A percentile compares a stretch with the other conserved stretches of the same genome.
These are phyloP conservation scores for Heliconius melpomene DNA, from an alignment of 1,140 invertebrate genomes.

Conservation along the genomic window DNA sequence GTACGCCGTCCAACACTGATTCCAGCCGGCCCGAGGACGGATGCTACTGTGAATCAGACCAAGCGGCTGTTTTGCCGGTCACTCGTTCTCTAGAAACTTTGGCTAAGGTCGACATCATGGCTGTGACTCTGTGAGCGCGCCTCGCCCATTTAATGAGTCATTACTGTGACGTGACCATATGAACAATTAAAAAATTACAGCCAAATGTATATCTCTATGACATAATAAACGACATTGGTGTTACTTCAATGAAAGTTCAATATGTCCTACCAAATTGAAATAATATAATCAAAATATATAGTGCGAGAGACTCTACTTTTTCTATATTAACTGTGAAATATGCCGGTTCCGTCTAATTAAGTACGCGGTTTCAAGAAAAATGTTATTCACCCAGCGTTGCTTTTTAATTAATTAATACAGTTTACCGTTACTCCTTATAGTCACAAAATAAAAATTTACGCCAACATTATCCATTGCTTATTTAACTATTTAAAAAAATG, in stretches of 20 bases:
- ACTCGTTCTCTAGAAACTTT: conserved; percentile 56
- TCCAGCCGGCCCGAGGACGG: conserved; percentile 50
- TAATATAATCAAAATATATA: background rate
- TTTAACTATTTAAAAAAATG: background rate
- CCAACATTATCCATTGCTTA: background rate
- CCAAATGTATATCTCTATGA: background rate
- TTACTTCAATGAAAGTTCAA: background rate
- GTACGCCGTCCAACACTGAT: conserved; percentile 56
- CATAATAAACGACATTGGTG: background rate
- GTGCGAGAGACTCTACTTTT: background rate
- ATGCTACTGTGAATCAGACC: conserved; percentile 64
- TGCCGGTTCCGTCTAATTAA: conserved; percentile 30
- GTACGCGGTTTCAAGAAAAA: conserved; percentile 24
- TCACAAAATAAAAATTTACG: background rate
- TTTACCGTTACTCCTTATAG: conserved; percentile 20
- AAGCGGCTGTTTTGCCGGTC: conserved; percentile 52
- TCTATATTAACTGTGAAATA: conserved; percentile 7
- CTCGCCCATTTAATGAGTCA: conserved; percentile 51
- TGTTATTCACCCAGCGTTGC: conserved; percentile 23
- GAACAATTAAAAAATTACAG: background rate
- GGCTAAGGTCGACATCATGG: conserved; percentile 41
- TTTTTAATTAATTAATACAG: conserved; percentile 31
- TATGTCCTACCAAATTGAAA: background rate
- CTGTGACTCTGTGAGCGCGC: conserved; percentile 33
- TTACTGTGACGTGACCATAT: conserved; percentile 32